Percentiles rank a stretch among this genome's conserved stretches.
These are phyloP conservation scores for Cotesia vestalis DNA, from an alignment of 1,140 invertebrate genomes.

Conservation along the genomic window DNA sequence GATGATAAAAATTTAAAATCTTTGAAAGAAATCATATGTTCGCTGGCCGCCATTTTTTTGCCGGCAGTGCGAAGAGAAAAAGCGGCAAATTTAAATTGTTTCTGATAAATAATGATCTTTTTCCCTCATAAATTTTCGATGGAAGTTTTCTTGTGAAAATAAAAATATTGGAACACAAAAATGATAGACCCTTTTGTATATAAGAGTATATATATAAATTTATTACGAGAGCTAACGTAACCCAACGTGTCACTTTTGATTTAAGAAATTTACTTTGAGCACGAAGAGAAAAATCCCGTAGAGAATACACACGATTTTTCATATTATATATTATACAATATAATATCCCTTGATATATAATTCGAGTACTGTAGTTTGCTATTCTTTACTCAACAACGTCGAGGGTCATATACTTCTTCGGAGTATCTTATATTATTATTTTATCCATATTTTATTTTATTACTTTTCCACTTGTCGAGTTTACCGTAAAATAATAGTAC, in stretches of 20 bases:
- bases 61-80: too few relatives aligned
- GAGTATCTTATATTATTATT: background rate
- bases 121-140: too few relatives aligned
- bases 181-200: too few relatives aligned
- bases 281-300: constrained; percentile 32
- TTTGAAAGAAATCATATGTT: too few relatives aligned
- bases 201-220: too few relatives aligned
- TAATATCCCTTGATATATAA: constrained; percentile 1
- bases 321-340: constrained; percentile 2
- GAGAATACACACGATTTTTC: constrained; percentile 22
- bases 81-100: too few relatives aligned
- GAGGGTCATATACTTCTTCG: constrained; percentile 10
- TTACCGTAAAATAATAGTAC: background rate
- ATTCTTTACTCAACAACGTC: constrained; percentile 29
- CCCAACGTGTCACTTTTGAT: constrained; percentile 17
- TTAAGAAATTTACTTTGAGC: constrained; percentile 24
- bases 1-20: too few relatives aligned
- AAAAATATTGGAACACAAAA: too few relatives aligned
- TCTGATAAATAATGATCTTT: too few relatives aligned
- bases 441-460: too few relatives aligned
- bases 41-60: too few relatives aligned
- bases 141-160: too few relatives aligned
- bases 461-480: constrained; percentile 12
- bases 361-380: constrained; percentile 20
- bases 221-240: background rate